Evolutionary conservation across 2,797 vertebrate species (phyloP), one percentile per base, ranked within the genome.

Genomic region (Sparidentex hasta): DNA sequence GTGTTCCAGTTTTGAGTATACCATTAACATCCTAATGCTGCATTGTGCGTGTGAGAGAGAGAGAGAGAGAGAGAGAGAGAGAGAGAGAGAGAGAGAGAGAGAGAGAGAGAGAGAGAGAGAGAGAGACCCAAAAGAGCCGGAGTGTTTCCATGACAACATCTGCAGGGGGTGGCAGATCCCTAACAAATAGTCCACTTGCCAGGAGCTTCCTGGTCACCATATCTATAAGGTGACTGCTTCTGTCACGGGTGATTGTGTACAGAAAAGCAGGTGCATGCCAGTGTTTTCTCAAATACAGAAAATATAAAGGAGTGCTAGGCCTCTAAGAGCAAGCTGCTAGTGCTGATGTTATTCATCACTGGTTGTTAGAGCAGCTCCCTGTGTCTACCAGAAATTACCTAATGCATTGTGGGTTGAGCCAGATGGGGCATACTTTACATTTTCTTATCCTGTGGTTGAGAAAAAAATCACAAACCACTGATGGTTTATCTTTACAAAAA

Each of bases 91-190:
- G 65, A 87, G 65, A 74, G 81, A 87, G 57, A 86, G 74, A 64
- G 63, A 72, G 72, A 73, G 78, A 70, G 63, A 64, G 73, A 65
- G 63, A 50, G 65, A 56, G 76, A 50, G 77, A 76, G 69, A 87
- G 74, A 80, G 90, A 92, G 72, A 74, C 87, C 93, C 83, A 92
- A 87, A 93, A 89, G 90, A 93, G 78, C 83, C 46, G 3, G 67
- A 82, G 86, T 78, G 94, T 96, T 95, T 90, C 95, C 94, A 95
- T 95, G 94, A 93, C 93, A 95, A 95, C 95, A 92, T 94, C 92
- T 94, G 94, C 92, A 94, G 83, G 91, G 88, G 92, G 90, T 91
- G 89, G 93, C 92, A 91, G 91, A 93, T 94, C 84, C 90, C 87
- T 90, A 89, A 93, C 85, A 88, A 92, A 87, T 50, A 73, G 79